Evolutionary conservation across 2,888 invertebrate species (phyloP).

Genomic region (Ichneumon xanthorius): DNA sequence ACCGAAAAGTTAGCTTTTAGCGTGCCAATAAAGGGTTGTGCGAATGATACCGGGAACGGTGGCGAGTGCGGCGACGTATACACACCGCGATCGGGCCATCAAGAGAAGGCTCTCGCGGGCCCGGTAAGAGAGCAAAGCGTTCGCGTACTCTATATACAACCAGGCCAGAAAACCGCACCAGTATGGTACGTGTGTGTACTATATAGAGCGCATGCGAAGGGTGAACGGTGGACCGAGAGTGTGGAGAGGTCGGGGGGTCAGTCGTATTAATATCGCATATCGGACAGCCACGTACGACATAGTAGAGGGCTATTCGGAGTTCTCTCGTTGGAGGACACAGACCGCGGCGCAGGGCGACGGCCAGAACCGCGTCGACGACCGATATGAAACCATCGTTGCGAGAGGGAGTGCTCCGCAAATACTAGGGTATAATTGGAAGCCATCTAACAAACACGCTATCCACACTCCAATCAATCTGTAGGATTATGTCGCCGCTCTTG

Average conservation of each 20-base stretch:
- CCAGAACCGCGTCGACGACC: slow-evolving; percentile 65
- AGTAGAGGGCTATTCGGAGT: slow-evolving; percentile 35
- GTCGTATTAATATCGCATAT: slow-evolving; percentile 84
- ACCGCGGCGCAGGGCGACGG: slow-evolving; percentile 56
- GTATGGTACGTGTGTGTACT: slow-evolving; percentile 8
- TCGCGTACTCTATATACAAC: neutral
- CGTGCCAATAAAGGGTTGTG: slow-evolving; percentile 44
- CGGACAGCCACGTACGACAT: slow-evolving; percentile 77
- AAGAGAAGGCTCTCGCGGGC: slow-evolving; percentile 17
- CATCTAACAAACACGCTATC: slow-evolving; percentile 81
- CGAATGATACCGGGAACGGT: slow-evolving; percentile 54
- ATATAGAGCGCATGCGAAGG: slow-evolving; percentile 38
- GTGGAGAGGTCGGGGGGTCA: slow-evolving; percentile 76
- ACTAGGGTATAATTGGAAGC: slow-evolving; percentile 83
- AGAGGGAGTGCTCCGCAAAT: slow-evolving; percentile 83
- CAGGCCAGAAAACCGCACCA: slow-evolving; percentile 22
- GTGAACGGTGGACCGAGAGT: slow-evolving; percentile 35
- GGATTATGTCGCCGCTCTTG: slow-evolving; percentile 69
- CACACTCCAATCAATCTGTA: slow-evolving; percentile 82
- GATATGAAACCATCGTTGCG: slow-evolving; percentile 82
- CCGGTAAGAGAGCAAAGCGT: neutral
- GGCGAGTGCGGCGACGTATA: slow-evolving; percentile 63
- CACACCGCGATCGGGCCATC: slow-evolving; percentile 51
- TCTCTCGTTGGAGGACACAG: slow-evolving; percentile 11
- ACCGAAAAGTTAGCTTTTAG: neutral